phyloP scores from a whole-genome alignment of 2,888 invertebrate species.

The Ferdinandea cuprea region DNA sequence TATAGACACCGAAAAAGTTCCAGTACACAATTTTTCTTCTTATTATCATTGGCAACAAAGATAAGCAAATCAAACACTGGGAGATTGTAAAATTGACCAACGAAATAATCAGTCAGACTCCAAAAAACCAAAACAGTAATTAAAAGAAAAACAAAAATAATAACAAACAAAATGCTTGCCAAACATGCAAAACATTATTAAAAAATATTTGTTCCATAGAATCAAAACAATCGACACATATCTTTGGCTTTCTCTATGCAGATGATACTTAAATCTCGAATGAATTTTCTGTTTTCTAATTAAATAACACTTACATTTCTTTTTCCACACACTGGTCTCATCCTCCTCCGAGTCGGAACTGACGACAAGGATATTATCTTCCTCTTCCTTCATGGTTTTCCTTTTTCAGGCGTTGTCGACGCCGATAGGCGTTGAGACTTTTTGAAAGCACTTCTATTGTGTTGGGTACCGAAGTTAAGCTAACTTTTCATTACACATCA shows the following conservation, averaged over 20 bases:
- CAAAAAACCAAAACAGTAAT: too few relatives aligned
- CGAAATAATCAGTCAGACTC: too few relatives aligned
- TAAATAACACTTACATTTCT: slow-evolving; percentile 52
- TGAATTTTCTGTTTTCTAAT: neutral
- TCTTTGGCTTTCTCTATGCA: slow-evolving; percentile 49
- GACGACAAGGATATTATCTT: slow-evolving; percentile 49
- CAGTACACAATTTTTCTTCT: neutral
- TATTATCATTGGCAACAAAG: neutral
- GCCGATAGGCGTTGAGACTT: neutral
- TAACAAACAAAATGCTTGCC: too few relatives aligned
- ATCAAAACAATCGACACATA: neutral
- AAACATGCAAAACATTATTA: too few relatives aligned
- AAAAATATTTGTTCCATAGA: neutral
- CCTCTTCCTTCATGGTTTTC: slow-evolving; percentile 46
- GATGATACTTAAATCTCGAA: neutral
- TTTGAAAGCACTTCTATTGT: slow-evolving; percentile 9
- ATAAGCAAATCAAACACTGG: neutral
- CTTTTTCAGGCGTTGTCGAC: slow-evolving; percentile 5
- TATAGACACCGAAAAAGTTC: slow-evolving; percentile 1
- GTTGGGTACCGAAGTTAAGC: neutral
- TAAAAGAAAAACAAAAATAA: too few relatives aligned
- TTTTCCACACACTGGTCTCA: slow-evolving; percentile 37
- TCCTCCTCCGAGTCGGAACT: slow-evolving; percentile 71
- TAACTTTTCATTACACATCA: slow-evolving; percentile 46
- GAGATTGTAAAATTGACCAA: neutral